Conservation (phyloP, 1,140 invertebrate genomes). For the Atopsyche davidsoni region DNA sequence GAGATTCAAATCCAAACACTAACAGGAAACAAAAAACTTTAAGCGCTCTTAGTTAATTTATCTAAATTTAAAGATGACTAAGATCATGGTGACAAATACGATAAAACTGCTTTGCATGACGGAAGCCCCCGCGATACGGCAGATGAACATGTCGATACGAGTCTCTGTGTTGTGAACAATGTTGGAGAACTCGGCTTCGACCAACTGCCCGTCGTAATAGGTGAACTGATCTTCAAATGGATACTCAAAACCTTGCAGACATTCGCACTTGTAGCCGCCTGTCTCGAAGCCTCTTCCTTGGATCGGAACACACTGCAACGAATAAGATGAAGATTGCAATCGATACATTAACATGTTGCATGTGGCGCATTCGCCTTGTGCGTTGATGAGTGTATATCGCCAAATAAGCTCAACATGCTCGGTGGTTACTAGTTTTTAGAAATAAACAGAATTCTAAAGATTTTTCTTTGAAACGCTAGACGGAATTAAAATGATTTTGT, state of each 20-base stretch:
- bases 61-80: slow-evolving; percentile 21
- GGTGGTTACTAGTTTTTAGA: too few species aligned
- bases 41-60: too few species aligned
- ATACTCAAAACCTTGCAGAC: slow-evolving; percentile 95
- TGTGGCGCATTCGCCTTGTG: too few species aligned
- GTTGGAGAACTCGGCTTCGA: slow-evolving; percentile 91
- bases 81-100: slow-evolving; percentile 19
- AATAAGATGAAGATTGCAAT: slow-evolving; percentile 9
- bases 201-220: slow-evolving; percentile 93
- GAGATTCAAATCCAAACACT: too few species aligned
- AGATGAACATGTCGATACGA: slow-evolving; percentile 85
- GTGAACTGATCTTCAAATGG: slow-evolving; percentile 91
- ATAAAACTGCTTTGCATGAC: slow-evolving; percentile 50
- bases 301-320: slow-evolving; percentile 85
- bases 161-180: slow-evolving; percentile 72
- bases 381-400: too few species aligned
- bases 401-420: too few species aligned
- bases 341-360: too few species aligned
- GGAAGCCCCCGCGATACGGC: slow-evolving; percentile 77
- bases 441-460: too few species aligned
- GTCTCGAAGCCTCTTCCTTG: slow-evolving; percentile 83
- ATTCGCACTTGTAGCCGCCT: slow-evolving; percentile 98
- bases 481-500: neutral
- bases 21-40: too few species aligned
- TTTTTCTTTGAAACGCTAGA: slow-evolving; percentile 5